A percentile compares a stretch with the other conserved stretches of the same genome.
phyloP scores from a whole-genome alignment of 2,113 vertebrate genomes.

The Bubalus kerabau region DNA sequence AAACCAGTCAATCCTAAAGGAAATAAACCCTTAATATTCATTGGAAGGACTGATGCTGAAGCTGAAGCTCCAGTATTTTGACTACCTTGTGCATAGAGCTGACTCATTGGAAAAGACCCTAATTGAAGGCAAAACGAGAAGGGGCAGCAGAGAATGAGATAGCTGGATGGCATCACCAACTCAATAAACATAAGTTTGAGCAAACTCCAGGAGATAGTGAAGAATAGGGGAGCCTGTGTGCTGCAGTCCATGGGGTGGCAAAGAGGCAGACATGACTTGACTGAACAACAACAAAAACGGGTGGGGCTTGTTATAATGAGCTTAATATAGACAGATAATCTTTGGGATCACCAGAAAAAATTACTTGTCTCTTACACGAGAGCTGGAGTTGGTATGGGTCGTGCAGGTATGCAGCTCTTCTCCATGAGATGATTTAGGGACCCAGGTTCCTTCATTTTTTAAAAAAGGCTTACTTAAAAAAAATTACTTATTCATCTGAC shows the following conservation, averaged over 20 bases:
- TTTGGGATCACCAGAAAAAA: background rate
- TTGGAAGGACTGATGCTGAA: background rate
- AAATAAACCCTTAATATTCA: background rate
- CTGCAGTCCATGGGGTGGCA: background rate
- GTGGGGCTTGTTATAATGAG: background rate
- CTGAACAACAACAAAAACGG: background rate
- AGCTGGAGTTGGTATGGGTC: background rate
- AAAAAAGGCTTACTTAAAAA: background rate
- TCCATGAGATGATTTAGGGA: background rate
- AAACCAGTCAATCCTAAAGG: background rate
- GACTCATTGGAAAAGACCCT: background rate
- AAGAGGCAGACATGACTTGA: background rate
- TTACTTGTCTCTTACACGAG: background rate
- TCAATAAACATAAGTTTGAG: background rate
- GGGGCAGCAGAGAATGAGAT: background rate
- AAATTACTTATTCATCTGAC: background rate
- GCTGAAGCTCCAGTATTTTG: background rate
- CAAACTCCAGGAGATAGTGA: background rate
- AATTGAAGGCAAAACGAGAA: background rate
- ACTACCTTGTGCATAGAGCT: background rate
- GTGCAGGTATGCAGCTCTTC: background rate
- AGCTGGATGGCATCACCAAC: background rate
- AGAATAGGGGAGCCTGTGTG: background rate
- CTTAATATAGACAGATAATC: background rate
- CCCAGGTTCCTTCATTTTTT: background rate